Evolutionary conservation across 1,140 invertebrate species (phyloP).

Genomic region (Pogonomyrmex barbatus): DNA sequence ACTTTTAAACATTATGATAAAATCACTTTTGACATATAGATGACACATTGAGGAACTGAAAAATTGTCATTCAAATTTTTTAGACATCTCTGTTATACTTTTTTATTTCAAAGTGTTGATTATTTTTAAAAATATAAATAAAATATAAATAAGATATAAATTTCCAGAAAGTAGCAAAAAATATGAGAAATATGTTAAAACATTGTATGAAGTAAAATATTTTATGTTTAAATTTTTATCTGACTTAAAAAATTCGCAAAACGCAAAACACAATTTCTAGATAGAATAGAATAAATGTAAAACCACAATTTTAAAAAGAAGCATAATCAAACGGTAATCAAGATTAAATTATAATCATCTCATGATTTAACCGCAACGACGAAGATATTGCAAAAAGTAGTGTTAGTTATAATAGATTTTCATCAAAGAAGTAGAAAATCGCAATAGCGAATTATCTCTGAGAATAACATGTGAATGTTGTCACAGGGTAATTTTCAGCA

Average conservation of each 20-base stretch:
- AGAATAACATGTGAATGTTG: slow-evolving; percentile 10
- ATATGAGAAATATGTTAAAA: slow-evolving; percentile 3
- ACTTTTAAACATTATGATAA: background rate
- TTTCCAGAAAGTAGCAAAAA: background rate
- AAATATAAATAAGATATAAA: background rate
- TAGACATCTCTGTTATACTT: background rate
- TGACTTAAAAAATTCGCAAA: background rate
- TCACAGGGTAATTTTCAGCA: background rate
- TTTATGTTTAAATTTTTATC: background rate
- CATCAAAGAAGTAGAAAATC: background rate
- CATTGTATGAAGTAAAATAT: background rate
- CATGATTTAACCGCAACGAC: background rate
- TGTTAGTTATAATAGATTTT: background rate
- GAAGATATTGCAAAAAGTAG: background rate
- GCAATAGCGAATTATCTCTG: slow-evolving; percentile 19
- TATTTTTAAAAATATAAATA: background rate
- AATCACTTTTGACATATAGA: background rate
- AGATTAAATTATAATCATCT: background rate
- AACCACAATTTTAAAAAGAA: slow-evolving; percentile 13
- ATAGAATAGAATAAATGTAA: slow-evolving; percentile 3
- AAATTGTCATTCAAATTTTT: background rate
- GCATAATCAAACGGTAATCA: no score
- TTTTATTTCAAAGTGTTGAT: background rate
- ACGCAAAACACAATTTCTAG: background rate
- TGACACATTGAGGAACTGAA: background rate